phyloP scores from a whole-genome alignment of 1,140 invertebrate species.

The Pseudomyrmex dendroicus region DNA sequence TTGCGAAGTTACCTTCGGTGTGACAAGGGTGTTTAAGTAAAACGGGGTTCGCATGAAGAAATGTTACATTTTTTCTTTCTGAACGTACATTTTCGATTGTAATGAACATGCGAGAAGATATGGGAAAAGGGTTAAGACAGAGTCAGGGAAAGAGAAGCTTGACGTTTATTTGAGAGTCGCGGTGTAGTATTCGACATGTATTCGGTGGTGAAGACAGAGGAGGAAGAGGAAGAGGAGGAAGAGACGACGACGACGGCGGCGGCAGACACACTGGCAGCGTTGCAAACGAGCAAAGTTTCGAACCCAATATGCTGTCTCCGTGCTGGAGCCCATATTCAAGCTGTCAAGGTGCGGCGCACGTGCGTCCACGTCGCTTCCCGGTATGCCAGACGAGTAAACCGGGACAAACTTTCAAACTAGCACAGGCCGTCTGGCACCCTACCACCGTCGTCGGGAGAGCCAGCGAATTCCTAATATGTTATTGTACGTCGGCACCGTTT shows the following conservation, averaged over 20 bases:
- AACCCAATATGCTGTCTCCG: constrained; percentile 77
- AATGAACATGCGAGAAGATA: no score
- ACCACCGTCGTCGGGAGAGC: constrained; percentile 61
- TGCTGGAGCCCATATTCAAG: constrained; percentile 74
- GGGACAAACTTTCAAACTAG: constrained; percentile 84
- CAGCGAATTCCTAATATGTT: constrained; percentile 73
- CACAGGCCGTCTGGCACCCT: constrained; percentile 81
- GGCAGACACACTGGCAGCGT: constrained; percentile 69
- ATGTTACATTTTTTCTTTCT: neutral
- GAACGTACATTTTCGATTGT: no score
- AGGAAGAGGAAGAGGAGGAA: constrained; percentile 16
- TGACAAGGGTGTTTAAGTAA: no score
- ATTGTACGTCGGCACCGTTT: constrained; percentile 68
- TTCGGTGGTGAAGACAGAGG: constrained; percentile 19
- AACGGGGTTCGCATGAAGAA: no score
- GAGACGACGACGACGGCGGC: constrained; percentile 3
- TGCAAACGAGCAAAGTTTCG: constrained; percentile 79
- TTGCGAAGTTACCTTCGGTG: no score
- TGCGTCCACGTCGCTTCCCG: constrained; percentile 70
- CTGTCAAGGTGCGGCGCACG: constrained; percentile 76
- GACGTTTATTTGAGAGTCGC: constrained; percentile 40
- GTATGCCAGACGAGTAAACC: constrained; percentile 80
- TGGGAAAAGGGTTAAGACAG: neutral
- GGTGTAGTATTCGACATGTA: constrained; percentile 9
- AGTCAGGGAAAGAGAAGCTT: constrained; percentile 20